Evolutionary conservation across 2,888 invertebrate species (phyloP), one percentile per base, ranked within the genome.

Genomic region (Megalurothrips usitatus): DNA sequence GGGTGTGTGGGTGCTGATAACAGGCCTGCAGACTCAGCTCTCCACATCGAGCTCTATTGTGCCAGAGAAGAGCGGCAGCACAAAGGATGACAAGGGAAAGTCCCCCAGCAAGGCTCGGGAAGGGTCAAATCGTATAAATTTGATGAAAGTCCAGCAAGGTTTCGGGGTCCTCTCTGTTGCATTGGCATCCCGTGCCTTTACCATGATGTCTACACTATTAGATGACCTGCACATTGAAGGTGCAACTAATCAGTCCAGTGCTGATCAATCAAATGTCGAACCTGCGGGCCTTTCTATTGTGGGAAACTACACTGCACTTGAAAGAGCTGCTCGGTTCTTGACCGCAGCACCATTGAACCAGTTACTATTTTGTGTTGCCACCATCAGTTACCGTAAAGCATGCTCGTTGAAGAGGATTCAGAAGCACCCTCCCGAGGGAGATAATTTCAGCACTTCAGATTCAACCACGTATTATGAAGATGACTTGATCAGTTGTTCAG

Each of bases 391-490:
- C 88, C 92, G 96, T 85, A 97, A 97, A 89, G 96, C 96, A 0
- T 95, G 95, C 83, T 93, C 94, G 81, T 87, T 96, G 84, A 95
- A 95, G 87, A 90, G 95, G 82, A 91, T 93, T 79, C 94, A 93
- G 86, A 93, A 94, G 85, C 94, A 94, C 88, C 94, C 94, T 82
- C 92, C 94, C 75, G 94, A 94, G 86, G 96, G 94, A 79, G 96
- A 96, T 86, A 94, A 94, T 79, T 91, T 93, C 82, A 93, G 93
- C 83, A 84, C 84, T 12, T 96, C 96, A 8, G 97, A 97, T 88
- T 96, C 96, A 14, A 96, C 96, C 79, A 97, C 96, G n/a, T 97
- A 96, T 88, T 97, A 96, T 87, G 97, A 97, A 88, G 97, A 97
- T 85, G 89, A 90, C 88, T 94, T 97, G 88, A 91, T 94, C 82